A percentile compares a stretch with the other conserved stretches of the same genome.
These are phyloP conservation scores for Meloidogyne chitwoodi DNA, from an alignment of 1,140 invertebrate genomes.

Conservation along the genomic window DNA sequence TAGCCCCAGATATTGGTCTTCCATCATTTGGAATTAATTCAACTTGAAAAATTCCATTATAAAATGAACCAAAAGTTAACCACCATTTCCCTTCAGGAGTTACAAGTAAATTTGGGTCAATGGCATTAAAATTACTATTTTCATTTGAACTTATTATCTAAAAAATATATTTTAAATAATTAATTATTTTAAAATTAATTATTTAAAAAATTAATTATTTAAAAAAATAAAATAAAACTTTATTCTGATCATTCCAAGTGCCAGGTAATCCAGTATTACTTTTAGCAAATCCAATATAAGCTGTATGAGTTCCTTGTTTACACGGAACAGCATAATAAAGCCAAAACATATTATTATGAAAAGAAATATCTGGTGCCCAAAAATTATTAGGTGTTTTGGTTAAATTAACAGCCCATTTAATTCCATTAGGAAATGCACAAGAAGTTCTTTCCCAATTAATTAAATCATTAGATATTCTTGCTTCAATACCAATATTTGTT, in stretches of 20 bases:
- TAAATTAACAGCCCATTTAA: neutral
- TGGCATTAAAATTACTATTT: neutral
- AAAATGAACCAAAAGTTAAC: constrained; percentile 12
- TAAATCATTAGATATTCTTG: neutral
- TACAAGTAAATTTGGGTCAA: constrained; percentile 22
- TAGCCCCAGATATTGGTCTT: neutral
- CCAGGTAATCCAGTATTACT: neutral
- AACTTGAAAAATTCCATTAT: neutral
- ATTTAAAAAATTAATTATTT: too few relatives aligned
- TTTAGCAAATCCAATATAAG: neutral
- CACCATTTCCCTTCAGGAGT: constrained; percentile 1
- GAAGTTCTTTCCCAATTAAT: neutral
- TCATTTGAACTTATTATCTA: constrained; percentile 7
- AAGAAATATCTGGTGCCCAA: constrained; percentile 10
- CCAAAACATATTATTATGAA: neutral
- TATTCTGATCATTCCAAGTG: neutral
- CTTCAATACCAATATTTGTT: constrained; percentile 9
- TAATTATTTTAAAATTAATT: too few relatives aligned
- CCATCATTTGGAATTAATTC: constrained; percentile 9
- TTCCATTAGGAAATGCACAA: constrained; percentile 9
- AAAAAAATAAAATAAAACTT: too few relatives aligned
- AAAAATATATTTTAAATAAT: neutral
- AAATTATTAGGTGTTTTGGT: neutral
- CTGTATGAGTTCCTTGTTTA: neutral
- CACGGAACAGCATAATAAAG: neutral